Evolutionary conservation across 2,797 vertebrate species (phyloP).

Genomic region (Cirrhinus molitorella): DNA sequence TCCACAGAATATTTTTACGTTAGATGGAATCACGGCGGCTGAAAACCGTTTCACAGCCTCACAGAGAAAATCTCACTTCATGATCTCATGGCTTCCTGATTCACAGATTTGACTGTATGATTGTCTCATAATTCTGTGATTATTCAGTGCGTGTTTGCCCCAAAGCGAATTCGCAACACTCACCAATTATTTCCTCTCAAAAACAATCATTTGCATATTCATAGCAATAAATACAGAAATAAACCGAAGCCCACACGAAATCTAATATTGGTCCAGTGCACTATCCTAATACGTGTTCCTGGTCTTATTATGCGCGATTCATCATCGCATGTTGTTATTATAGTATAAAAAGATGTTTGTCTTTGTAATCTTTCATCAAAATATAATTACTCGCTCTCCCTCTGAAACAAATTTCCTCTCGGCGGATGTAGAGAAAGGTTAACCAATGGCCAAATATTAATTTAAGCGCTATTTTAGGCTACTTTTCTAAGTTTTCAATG

Average conservation of each 20-base stretch:
- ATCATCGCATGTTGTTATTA: slow-evolving; percentile 11
- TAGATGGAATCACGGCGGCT: slow-evolving; percentile 54
- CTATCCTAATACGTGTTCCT: neutral
- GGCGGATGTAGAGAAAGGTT: neutral
- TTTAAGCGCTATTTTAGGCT: slow-evolving; percentile 13
- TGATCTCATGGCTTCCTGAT: slow-evolving; percentile 60
- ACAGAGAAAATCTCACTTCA: slow-evolving; percentile 57
- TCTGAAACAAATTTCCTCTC: slow-evolving; percentile 26
- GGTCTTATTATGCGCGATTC: neutral
- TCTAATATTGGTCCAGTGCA: neutral
- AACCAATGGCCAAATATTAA: slow-evolving; percentile 15
- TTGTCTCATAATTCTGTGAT: slow-evolving; percentile 7
- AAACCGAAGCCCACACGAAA: neutral
- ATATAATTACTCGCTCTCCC: slow-evolving; percentile 17
- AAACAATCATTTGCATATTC: neutral
- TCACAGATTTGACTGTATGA: neutral
- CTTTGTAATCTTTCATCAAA: neutral
- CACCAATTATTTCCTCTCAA: neutral
- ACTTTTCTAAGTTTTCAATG: neutral
- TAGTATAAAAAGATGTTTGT: neutral
- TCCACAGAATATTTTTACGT: slow-evolving; percentile 53
- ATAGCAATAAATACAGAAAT: neutral
- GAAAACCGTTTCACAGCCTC: slow-evolving; percentile 50
- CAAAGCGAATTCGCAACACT: neutral
- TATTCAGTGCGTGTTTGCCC: slow-evolving; percentile 54